These are phyloP conservation scores for Struthidea cinerea DNA, from an alignment of 2,113 vertebrate species.

Conservation along the genomic window DNA sequence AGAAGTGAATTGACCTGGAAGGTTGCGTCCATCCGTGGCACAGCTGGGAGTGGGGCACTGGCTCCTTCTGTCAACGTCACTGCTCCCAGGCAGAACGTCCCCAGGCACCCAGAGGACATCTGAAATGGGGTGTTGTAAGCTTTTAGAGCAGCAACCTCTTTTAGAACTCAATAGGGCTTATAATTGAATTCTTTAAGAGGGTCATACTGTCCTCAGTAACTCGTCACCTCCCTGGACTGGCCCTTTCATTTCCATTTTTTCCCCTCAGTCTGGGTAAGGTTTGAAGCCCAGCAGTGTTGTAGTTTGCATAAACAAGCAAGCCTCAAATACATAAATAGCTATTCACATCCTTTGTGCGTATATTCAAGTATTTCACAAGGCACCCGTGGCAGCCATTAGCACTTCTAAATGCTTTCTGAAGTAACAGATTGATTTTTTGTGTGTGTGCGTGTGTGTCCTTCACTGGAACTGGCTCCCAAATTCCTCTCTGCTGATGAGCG, in stretches of 20 bases:
- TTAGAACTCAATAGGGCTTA: neutral
- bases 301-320: constrained; percentile 2
- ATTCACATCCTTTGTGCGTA: neutral
- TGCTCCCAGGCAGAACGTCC: neutral
- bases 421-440: neutral
- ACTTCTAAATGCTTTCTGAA: neutral
- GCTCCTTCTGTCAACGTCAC: neutral
- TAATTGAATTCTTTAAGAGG: neutral
- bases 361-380: constrained; percentile 50
- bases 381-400: neutral
- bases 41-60: neutral
- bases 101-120: neutral
- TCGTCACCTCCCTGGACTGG: neutral
- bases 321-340: neutral
- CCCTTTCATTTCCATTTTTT: neutral
- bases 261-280: neutral
- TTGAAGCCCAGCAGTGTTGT: neutral
- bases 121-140: neutral
- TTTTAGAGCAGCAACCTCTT: neutral
- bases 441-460: neutral
- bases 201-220: neutral
- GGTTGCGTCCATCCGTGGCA: neutral
- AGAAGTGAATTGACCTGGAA: constrained; percentile 41
- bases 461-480: constrained; percentile 73
- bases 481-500: constrained; percentile 72